These are phyloP conservation scores for Nymphalis polychloros DNA, from an alignment of 2,888 invertebrate species.

Conservation along the genomic window DNA sequence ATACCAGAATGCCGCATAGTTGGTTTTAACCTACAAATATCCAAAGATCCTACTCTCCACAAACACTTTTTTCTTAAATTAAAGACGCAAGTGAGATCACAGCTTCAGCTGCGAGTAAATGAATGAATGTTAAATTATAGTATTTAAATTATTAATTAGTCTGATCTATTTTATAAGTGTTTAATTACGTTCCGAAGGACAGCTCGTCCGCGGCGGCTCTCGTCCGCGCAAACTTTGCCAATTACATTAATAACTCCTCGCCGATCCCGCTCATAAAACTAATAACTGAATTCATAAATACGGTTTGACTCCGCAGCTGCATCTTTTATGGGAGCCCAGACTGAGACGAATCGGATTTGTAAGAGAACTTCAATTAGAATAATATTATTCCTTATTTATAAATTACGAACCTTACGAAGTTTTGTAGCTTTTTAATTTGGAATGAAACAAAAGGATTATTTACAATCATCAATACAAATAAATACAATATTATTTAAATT, in stretches of 20 bases:
- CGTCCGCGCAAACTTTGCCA: conserved; percentile 23
- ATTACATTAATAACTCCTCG: conserved; percentile 33
- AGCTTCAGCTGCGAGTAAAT: too few species aligned
- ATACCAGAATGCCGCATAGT: too few species aligned
- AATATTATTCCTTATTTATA: conserved; percentile 1
- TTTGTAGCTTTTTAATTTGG: too few species aligned
- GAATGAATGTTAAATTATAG: background rate
- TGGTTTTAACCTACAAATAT: too few species aligned
- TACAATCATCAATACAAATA: background rate
- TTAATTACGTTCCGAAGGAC: conserved; percentile 1
- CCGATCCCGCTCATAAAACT: conserved; percentile 27
- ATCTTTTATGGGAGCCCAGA: conserved; percentile 11
- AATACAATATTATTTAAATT: too few species aligned
- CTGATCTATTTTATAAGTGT: conserved; percentile 1
- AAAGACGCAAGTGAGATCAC: too few species aligned
- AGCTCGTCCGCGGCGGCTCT: conserved; percentile 1
- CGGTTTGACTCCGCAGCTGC: conserved; percentile 19
- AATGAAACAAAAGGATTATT: too few species aligned
- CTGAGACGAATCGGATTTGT: conserved; percentile 5
- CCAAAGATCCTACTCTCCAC: too few species aligned
- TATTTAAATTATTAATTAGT: conserved; percentile 2
- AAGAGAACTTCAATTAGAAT: conserved; percentile 13
- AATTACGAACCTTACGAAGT: too few species aligned
- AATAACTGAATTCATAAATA: conserved; percentile 34
- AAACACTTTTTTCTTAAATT: too few species aligned